phyloP scores from a whole-genome alignment of 2,888 invertebrate genomes.

The Euzophera pinguis region DNA sequence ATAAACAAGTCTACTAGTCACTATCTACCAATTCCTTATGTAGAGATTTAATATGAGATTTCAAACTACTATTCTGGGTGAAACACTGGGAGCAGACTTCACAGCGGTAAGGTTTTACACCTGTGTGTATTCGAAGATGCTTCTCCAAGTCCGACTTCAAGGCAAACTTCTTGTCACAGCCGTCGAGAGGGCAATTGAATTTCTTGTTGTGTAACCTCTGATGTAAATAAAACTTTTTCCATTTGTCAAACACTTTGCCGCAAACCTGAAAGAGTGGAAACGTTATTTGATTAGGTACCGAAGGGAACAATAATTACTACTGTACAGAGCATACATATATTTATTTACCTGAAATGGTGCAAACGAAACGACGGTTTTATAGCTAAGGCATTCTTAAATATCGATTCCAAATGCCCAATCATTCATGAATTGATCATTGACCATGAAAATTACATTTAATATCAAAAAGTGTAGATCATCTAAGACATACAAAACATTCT shows the following conservation, averaged over 20 bases:
- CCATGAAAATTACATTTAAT: no score
- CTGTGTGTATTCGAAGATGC: slow-evolving; percentile 62
- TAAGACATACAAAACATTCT: background rate
- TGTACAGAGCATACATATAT: no score
- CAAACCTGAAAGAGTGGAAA: slow-evolving; percentile 39
- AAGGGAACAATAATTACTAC: no score
- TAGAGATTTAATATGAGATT: slow-evolving; percentile 39
- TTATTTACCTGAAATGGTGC: no score
- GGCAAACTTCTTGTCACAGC: slow-evolving; percentile 57
- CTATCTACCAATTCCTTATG: slow-evolving; percentile 26
- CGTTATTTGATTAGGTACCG: background rate
- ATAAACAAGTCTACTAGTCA: no score
- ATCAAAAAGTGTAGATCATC: no score
- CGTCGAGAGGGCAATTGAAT: slow-evolving; percentile 39
- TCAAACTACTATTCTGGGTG: slow-evolving; percentile 51
- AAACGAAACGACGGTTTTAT: no score
- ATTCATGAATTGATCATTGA: no score
- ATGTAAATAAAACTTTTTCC: slow-evolving; percentile 59
- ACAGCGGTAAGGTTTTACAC: slow-evolving; percentile 59
- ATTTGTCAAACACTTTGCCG: slow-evolving; percentile 40
- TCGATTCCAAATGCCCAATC: no score
- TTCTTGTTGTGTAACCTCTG: slow-evolving; percentile 49
- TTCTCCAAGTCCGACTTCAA: slow-evolving; percentile 59
- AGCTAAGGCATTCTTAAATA: no score
- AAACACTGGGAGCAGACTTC: slow-evolving; percentile 49